Evolutionary conservation across 2,797 vertebrate species (phyloP).

Genomic region (Mycteria americana): DNA sequence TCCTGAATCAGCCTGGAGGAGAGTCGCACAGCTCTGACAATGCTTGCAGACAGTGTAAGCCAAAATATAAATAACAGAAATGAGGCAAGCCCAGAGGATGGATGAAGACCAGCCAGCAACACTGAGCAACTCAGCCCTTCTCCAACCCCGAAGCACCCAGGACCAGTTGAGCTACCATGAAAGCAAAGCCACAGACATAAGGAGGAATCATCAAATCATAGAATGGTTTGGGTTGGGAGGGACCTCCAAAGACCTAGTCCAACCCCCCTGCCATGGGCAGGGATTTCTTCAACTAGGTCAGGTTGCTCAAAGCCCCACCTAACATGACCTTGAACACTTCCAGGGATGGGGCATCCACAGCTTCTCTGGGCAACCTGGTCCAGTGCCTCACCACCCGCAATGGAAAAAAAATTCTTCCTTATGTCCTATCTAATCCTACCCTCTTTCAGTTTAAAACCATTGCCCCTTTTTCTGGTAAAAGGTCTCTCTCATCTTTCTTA

Average conservation of each 20-base stretch:
- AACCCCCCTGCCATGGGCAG: background rate
- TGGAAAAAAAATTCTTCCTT: accelerated
- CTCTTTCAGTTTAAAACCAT: background rate
- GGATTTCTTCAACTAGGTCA: no score
- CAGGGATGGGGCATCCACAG: background rate
- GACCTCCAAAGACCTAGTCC: background rate
- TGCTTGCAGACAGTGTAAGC: no score
- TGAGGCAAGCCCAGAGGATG: background rate
- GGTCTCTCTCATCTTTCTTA: background rate
- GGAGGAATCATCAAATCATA: background rate
- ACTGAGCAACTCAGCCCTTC: background rate
- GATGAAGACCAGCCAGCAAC: background rate
- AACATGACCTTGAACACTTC: background rate
- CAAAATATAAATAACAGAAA: background rate
- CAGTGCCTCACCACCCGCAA: background rate
- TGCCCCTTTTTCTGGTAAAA: background rate
- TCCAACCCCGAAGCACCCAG: background rate
- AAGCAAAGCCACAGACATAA: background rate
- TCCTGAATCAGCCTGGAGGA: background rate
- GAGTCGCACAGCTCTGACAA: background rate
- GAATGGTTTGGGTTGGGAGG: background rate
- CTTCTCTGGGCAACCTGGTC: background rate
- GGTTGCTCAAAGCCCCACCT: background rate
- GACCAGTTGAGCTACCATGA: background rate
- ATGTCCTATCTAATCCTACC: background rate